These are phyloP conservation scores for Danaus plexippus DNA, from an alignment of 1,140 invertebrate genomes.

Conservation along the genomic window DNA sequence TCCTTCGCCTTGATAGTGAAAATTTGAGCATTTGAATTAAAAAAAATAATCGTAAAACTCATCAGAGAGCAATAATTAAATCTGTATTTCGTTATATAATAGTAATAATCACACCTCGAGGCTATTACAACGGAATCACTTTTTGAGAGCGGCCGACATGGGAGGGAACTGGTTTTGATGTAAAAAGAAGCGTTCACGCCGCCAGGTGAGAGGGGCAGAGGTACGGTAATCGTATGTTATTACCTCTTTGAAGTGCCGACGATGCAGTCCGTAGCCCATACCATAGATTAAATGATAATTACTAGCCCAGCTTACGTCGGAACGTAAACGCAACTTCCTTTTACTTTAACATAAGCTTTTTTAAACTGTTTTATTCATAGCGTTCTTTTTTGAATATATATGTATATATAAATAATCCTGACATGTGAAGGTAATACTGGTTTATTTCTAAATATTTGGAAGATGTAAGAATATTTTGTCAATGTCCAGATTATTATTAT, in stretches of 20 bases:
- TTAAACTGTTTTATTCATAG: neutral
- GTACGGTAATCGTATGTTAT: slow-evolving; percentile 58
- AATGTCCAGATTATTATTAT: no score
- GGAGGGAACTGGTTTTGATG: slow-evolving; percentile 54
- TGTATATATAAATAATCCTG: neutral
- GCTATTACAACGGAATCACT: slow-evolving; percentile 59
- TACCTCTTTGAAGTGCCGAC: slow-evolving; percentile 60
- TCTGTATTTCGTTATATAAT: slow-evolving; percentile 45
- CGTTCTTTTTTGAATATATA: neutral
- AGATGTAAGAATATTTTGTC: no score
- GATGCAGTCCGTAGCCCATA: slow-evolving; percentile 27
- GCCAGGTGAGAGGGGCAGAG: slow-evolving; percentile 35
- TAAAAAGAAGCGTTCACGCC: slow-evolving; percentile 50
- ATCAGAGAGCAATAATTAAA: slow-evolving; percentile 28
- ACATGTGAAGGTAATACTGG: no score
- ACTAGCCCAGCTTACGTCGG: slow-evolving; percentile 7
- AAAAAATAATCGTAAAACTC: slow-evolving; percentile 11
- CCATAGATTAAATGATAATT: slow-evolving; percentile 35
- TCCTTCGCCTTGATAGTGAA: no score
- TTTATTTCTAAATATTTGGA: no score
- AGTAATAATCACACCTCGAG: slow-evolving; percentile 57
- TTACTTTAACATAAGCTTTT: neutral
- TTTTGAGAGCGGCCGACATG: slow-evolving; percentile 52
- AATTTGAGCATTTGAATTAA: no score
- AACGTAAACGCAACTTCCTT: slow-evolving; percentile 6